Percentiles rank a stretch among this genome's conserved stretches.
Evolutionary conservation across 2,888 invertebrate genomes (phyloP).

Genomic region (Blera fallax): DNA sequence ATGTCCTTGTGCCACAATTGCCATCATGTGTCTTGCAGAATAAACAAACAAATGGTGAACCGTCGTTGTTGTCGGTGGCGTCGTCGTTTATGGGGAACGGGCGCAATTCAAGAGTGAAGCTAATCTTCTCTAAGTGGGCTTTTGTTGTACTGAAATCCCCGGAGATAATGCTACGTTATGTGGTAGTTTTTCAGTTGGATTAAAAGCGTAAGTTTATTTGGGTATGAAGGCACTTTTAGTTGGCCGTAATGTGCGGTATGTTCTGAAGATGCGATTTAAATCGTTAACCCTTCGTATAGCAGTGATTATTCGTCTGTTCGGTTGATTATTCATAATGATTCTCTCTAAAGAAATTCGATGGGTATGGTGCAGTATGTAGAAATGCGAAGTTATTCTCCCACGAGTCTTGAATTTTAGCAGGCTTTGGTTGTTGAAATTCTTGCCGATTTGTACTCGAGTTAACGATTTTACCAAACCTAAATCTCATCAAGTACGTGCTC

Average conservation of each 20-base stretch:
- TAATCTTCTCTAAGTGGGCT: slow-evolving; percentile 56
- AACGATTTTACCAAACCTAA: too few species aligned
- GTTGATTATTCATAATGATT: neutral
- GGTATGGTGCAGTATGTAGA: too few species aligned
- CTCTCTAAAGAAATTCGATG: too few species aligned
- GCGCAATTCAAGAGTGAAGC: slow-evolving; percentile 33
- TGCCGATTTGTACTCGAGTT: too few species aligned
- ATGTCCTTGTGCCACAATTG: slow-evolving; percentile 37
- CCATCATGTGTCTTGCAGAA: slow-evolving; percentile 48
- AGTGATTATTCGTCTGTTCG: neutral
- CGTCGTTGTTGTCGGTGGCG: slow-evolving; percentile 28
- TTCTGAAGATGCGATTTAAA: neutral
- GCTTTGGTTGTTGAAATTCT: too few species aligned
- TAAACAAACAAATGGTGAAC: slow-evolving; percentile 49
- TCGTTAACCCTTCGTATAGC: neutral
- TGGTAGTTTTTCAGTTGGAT: slow-evolving; percentile 42
- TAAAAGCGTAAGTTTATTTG: slow-evolving; percentile 27
- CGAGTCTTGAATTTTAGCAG: too few species aligned
- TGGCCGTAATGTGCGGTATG: neutral
- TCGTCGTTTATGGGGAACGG: slow-evolving; percentile 9
- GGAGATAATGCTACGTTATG: slow-evolving; percentile 37
- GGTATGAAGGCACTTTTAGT: neutral
- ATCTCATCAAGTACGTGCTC: too few species aligned
- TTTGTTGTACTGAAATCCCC: slow-evolving; percentile 49
- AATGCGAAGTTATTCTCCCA: too few species aligned